These are phyloP conservation scores for Atta colombica DNA, from an alignment of 1,140 invertebrate genomes.

Conservation along the genomic window DNA sequence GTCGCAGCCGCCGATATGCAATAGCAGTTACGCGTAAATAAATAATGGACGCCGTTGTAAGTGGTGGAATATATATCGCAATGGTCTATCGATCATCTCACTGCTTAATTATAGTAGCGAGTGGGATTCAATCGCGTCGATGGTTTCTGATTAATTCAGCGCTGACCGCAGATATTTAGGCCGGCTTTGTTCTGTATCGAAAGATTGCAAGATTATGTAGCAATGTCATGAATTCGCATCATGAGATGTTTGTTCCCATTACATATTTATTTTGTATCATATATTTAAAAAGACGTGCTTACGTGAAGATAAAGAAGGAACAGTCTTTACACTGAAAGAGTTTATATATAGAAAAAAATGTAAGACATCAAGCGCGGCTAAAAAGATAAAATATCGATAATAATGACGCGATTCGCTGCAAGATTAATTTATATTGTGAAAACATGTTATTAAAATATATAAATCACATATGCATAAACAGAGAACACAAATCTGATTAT, in stretches of 20 bases:
- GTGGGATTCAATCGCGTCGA: constrained; percentile 32
- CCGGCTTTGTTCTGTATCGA: constrained; percentile 15
- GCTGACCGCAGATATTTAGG: constrained; percentile 48
- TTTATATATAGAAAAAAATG: background rate
- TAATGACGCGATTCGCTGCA: background rate
- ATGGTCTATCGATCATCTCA: constrained; percentile 44
- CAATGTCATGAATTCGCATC: background rate
- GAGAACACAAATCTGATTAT: background rate
- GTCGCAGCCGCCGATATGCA: constrained; percentile 32
- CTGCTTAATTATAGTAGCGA: constrained; percentile 51
- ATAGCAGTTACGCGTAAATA: constrained; percentile 52
- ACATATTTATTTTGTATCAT: constrained; percentile 7
- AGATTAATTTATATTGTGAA: background rate
- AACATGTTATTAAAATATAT: background rate
- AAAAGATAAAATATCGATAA: background rate
- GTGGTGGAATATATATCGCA: constrained; percentile 30
- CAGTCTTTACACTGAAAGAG: background rate
- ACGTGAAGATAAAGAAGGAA: background rate
- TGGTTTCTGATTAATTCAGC: constrained; percentile 44
- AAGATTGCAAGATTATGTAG: constrained; percentile 32
- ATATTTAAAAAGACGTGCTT: background rate
- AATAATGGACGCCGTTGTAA: constrained; percentile 45
- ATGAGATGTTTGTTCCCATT: constrained; percentile 19
- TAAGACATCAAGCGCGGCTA: background rate
- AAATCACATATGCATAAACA: background rate